A percentile compares a stretch with the other conserved stretches of the same genome.
phyloP scores from a whole-genome alignment of 35 echinoderm and acorn worm species.

The Lytechinus pictus region DNA sequence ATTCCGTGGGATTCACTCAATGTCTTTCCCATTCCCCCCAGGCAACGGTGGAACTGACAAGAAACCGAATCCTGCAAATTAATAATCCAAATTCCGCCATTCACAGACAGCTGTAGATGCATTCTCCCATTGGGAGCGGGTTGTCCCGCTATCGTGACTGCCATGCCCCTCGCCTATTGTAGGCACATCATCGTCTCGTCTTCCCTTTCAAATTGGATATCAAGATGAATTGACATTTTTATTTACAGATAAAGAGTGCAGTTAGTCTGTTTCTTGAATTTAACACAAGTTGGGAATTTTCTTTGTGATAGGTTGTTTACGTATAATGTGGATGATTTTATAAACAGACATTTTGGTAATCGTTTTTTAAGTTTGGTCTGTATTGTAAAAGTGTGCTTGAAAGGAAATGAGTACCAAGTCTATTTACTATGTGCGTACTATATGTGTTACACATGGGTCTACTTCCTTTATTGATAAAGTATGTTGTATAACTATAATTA shows the following conservation, averaged over 20 bases:
- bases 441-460: too few species aligned
- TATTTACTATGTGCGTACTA: too few species aligned
- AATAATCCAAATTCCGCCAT: conserved; percentile 4
- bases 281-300: neutral
- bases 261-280: neutral
- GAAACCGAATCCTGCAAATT: conserved; percentile 18
- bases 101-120: conserved; percentile 3
- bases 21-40: conserved; percentile 15
- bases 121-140: neutral
- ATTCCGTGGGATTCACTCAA: conserved; percentile 17
- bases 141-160: neutral
- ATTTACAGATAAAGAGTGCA: neutral
- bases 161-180: neutral
- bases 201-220: neutral
- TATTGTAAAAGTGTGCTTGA: too few species aligned
- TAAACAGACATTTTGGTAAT: neutral
- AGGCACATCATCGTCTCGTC: neutral
- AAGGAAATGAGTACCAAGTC: too few species aligned
- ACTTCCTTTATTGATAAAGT: too few species aligned
- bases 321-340: neutral
- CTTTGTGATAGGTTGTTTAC: neutral
- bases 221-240: conserved; percentile 12
- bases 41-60: neutral
- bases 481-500: neutral
- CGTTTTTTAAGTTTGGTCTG: too few species aligned